Conservation (phyloP, 53 echinoderm and acorn worm species). For the Glandiceps talaboti region DNA sequence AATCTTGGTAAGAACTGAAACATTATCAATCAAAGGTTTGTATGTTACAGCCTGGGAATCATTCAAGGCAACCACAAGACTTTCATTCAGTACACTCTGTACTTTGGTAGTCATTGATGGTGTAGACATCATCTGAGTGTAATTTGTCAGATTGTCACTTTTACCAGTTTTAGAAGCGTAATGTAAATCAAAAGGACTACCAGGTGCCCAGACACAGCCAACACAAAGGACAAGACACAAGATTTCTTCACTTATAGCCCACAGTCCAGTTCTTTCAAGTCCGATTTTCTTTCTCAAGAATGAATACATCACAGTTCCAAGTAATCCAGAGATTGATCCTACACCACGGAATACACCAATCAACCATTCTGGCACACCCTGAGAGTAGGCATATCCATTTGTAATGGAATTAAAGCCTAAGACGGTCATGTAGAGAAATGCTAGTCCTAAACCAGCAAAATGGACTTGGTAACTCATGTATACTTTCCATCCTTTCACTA, state of each 20-base stretch:
- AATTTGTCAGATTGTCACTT: neutral
- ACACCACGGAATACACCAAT: constrained; percentile 61
- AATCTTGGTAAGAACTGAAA: too few species aligned
- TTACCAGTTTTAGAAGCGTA: neutral
- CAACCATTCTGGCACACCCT: constrained; percentile 55
- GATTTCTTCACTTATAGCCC: constrained; percentile 30
- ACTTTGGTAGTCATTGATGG: too few species aligned
- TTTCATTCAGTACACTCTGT: too few species aligned
- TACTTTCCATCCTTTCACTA: constrained; percentile 54
- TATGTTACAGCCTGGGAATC: too few species aligned
- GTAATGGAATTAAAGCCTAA: constrained; percentile 89
- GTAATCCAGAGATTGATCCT: constrained; percentile 52
- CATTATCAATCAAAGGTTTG: too few species aligned
- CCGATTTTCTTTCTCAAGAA: constrained; percentile 46
- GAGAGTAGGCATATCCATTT: constrained; percentile 68
- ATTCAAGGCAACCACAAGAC: too few species aligned
- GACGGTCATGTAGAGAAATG: constrained; percentile 87
- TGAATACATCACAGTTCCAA: constrained; percentile 58
- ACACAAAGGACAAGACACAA: constrained; percentile 45
- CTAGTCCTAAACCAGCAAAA: constrained; percentile 63
- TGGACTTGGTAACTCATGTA: constrained; percentile 60
- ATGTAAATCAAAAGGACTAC: constrained; percentile 42
- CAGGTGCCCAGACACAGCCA: constrained; percentile 60
- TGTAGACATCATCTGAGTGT: neutral
- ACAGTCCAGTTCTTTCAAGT: constrained; percentile 66